These are phyloP conservation scores for Benthosema pterotum DNA, from an alignment of 2,797 vertebrate species.

Conservation along the genomic window DNA sequence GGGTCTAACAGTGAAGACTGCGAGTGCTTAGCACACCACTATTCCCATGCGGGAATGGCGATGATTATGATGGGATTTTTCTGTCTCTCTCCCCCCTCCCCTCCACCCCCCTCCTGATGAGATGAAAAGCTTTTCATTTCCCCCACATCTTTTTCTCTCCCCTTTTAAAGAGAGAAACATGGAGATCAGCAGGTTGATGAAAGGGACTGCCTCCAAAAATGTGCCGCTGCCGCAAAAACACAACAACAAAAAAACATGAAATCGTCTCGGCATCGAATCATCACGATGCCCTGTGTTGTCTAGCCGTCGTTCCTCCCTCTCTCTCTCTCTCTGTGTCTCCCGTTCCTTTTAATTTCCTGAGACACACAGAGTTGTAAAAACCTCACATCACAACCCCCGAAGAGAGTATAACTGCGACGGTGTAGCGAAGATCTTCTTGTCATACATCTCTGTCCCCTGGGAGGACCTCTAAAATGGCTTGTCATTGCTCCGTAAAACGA, in stretches of 20 bases:
- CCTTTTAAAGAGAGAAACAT: constrained; percentile 12
- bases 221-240: constrained; percentile 42
- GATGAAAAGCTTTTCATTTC: constrained; percentile 68
- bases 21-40: constrained; percentile 41
- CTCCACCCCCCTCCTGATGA: no score
- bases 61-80: constrained; percentile 65
- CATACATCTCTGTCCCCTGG: constrained; percentile 50
- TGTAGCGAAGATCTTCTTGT: constrained; percentile 40
- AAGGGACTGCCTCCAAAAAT: constrained; percentile 53
- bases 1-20: constrained; percentile 53
- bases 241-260: no score
- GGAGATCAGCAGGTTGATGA: constrained; percentile 58
- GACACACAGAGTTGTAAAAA: constrained; percentile 21
- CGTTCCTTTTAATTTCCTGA: constrained; percentile 22
- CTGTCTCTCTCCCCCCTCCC: constrained; percentile 35
- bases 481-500: constrained; percentile 42
- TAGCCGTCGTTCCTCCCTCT: constrained; percentile 25
- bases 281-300: constrained; percentile 34
- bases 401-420: constrained; percentile 42
- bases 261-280: constrained; percentile 44
- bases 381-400: constrained; percentile 28
- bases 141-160: constrained; percentile 20
- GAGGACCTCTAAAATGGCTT: constrained; percentile 45
- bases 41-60: constrained; percentile 47
- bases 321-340: constrained; percentile 9